Evolutionary conservation across 2,113 vertebrate species (phyloP), one percentile per base, ranked within the genome.

Genomic region (Lophius piscatorius): DNA sequence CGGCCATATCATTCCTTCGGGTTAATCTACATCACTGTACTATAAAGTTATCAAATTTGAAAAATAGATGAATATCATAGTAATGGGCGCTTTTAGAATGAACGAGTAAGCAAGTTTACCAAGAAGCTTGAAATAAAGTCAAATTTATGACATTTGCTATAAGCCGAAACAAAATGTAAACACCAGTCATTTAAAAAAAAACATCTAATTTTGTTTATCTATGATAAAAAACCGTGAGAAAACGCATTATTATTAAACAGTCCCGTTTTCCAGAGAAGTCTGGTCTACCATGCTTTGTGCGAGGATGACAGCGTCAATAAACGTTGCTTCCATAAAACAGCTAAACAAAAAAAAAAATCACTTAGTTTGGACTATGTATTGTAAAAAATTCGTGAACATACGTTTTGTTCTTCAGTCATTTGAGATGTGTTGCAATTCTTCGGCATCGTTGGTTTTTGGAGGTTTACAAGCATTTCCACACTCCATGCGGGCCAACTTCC

Each of bases 321-420:
- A 17, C 9, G 2, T n/a, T 2, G 10, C 40, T 49, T 50, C 8
- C 22, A 2, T 4, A 6, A 33, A 50, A 8, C 33, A 26, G 0
- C n/a, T 14, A 6, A 38, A 44, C 2, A 28, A 29, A 16, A 17
- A 6, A 24, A 28, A 6, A 11, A 4, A 28, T 10, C 41, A 5
- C 1, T 2, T 2, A 41, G 9, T 9, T 13, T 1, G 29, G 3
- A 11, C 6, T 23, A 1, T 22, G 2, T 14, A 18, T 1, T 9
- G 2, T 36, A 20, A 0, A 10, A 1, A 9, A 2, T 0, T 12
- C 4, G 9, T 11, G 8, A 36, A 73, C 76, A 1, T 61, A 82
- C 69, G 47, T 24, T 29, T 31, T 23, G 6, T 6, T 42, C 38
- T 62, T 54, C 70, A 5, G 70, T 61, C 81, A 82, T 65, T 38